Base-by-base conservation (phyloP, 2,113 vertebrate species). In the Caloenas nicobarica region DNA sequence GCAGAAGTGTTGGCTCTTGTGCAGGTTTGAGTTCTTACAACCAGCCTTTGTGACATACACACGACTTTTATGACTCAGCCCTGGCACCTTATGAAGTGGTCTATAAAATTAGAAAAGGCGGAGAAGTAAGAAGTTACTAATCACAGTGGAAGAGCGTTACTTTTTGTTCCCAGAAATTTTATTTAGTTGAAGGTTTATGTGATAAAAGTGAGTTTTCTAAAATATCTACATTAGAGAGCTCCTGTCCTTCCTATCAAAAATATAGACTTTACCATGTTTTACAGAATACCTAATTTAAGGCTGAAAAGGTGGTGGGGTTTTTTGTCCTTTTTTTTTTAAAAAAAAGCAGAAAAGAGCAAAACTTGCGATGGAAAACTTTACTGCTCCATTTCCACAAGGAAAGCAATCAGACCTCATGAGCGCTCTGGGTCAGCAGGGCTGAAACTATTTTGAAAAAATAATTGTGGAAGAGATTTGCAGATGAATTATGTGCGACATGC, bases 321-420 rank as follows among this genome's bases (percentile, higher is more conserved):
- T 18, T 46, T 46, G 44, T 19, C 42, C 16, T 44, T 33, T 11
- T 33, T 57, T 33, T 33, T 24, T 54, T 26, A 18, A 44, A 42
- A n/a, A 18, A 44, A 21, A 28, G 21, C 15, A 71, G 65, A 82
- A 82, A 84, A 82, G 34, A 81, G 48, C 10, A 65, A 77, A 93
- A 93, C 64, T 86, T 60, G n/a, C 7, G 34, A 82, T 21, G 29
- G 33, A 64, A 96, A 96, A 93, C 76, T 80, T 94, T 29, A n/a
- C 38, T 21, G 16, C 42, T 71, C n/a, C 5, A 2, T 40, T 42
- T 46, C 14, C 0, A 0, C 0, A 0, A 62, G 33, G 46, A 77
- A 56, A 74, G 56, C 9, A 2, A 28, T 33, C 33, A n/a, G 69
- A 62, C 12, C 26, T 84, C n/a, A 0, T 14, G 7, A 19, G 61